Evolutionary conservation across 1,140 invertebrate species (phyloP).

Genomic region (Oreohelix idahoensis): DNA sequence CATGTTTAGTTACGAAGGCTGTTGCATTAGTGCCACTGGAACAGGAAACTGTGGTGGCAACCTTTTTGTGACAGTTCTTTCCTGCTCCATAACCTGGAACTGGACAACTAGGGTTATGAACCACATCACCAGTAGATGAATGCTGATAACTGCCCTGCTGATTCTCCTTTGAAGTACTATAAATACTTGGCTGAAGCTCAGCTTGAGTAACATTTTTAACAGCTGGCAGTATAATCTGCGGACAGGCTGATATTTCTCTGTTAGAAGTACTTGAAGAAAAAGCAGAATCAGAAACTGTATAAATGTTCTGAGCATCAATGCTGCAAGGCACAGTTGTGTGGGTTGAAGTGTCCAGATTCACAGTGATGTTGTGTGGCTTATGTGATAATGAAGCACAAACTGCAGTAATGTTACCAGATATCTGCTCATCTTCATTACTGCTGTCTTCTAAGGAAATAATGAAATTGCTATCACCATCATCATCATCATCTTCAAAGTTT

Average conservation of each 20-base stretch:
- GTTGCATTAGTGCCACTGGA: neutral
- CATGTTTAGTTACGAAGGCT: neutral
- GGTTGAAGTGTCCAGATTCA: neutral
- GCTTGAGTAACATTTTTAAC: neutral
- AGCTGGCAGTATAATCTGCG: neutral
- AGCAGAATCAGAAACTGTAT: neutral
- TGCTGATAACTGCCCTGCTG: neutral
- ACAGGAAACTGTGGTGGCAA: neutral
- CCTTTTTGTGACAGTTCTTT: neutral
- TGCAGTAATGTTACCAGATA: neutral
- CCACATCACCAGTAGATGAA: neutral
- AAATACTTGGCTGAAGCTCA: neutral
- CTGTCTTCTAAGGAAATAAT: constrained; percentile 32
- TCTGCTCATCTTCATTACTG: constrained; percentile 3
- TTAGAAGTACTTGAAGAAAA: neutral
- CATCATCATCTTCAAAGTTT: constrained; percentile 31
- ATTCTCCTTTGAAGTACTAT: neutral
- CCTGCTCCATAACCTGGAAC: neutral
- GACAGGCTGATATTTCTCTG: neutral
- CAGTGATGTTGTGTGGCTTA: neutral
- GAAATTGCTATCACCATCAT: constrained; percentile 32
- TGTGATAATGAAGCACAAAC: neutral
- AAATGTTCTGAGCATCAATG: neutral
- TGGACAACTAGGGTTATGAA: neutral
- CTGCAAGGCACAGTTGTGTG: neutral